phyloP scores from a whole-genome alignment of 2,888 invertebrate genomes.

The Anarsia innoxiella region DNA sequence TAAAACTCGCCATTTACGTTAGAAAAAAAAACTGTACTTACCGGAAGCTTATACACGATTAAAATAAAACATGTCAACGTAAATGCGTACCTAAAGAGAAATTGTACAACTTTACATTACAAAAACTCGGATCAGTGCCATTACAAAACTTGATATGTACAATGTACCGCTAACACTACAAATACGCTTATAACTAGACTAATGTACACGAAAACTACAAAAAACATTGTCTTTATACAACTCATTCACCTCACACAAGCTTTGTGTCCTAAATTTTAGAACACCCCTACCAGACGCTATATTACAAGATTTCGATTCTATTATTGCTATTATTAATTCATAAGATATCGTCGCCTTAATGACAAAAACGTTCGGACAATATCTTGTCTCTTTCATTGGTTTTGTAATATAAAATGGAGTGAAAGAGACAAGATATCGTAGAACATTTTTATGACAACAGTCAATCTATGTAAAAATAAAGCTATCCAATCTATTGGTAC shows the following conservation, averaged over 20 bases:
- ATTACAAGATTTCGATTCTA: constrained; percentile 20
- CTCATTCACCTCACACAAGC: constrained; percentile 32
- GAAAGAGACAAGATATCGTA: constrained; percentile 7
- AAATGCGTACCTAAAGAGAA: constrained; percentile 48
- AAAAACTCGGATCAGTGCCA: constrained; percentile 31
- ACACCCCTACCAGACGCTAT: constrained; percentile 30
- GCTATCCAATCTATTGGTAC: constrained; percentile 43
- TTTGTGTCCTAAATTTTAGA: constrained; percentile 62
- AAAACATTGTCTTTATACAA: constrained; percentile 39
- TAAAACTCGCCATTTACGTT: constrained; percentile 34
- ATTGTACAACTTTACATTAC: constrained; percentile 39
- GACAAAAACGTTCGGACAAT: too few species aligned
- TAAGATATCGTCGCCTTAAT: too few species aligned
- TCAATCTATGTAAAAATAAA: constrained; percentile 33
- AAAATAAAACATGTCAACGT: constrained; percentile 32
- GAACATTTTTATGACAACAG: constrained; percentile 32
- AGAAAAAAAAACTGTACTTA: constrained; percentile 26
- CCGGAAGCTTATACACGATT: constrained; percentile 23
- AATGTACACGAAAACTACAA: constrained; percentile 39
- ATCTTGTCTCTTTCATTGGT: too few species aligned
- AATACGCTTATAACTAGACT: constrained; percentile 38
- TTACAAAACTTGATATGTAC: constrained; percentile 68
- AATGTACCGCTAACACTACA: constrained; percentile 34
- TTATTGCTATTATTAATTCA: constrained; percentile 9
- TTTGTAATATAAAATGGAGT: too few species aligned